phyloP scores from a whole-genome alignment of 2,113 vertebrate species.

The Tenrec ecaudatus region DNA sequence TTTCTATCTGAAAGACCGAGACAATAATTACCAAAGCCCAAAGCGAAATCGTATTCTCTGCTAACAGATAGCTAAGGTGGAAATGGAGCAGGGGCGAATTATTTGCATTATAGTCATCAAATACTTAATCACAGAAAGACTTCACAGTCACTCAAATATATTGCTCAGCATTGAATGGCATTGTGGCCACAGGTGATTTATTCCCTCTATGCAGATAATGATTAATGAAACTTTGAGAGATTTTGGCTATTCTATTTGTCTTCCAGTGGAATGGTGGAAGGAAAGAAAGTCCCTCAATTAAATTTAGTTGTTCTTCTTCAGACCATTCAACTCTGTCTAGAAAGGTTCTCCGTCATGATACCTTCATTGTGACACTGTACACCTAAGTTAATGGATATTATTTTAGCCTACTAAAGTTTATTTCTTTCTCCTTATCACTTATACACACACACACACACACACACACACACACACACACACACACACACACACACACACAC shows the following conservation, averaged over 20 bases:
- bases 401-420: neutral
- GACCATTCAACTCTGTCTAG: neutral
- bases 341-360: neutral
- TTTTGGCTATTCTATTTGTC: constrained; percentile 61
- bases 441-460: neutral
- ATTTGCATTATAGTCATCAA: constrained; percentile 14
- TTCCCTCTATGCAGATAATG: constrained; percentile 45
- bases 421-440: neutral
- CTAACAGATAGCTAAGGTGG: neutral
- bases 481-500: too few relatives aligned
- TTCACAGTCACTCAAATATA: constrained; percentile 29
- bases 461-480: neutral
- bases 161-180: constrained; percentile 19
- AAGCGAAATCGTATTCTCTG: neutral
- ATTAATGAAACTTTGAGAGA: constrained; percentile 54
- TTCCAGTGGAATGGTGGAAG: constrained; percentile 6
- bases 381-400: neutral
- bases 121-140: constrained; percentile 59
- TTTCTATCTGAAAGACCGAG: neutral
- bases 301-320: neutral
- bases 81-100: neutral
- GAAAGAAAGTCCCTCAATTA: neutral
- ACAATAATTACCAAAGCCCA: constrained; percentile 3
- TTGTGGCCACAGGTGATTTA: constrained; percentile 56
- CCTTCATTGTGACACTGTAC: neutral